Evolutionary conservation across 2,888 invertebrate genomes (phyloP).

Genomic region (Mystacides longicornis): DNA sequence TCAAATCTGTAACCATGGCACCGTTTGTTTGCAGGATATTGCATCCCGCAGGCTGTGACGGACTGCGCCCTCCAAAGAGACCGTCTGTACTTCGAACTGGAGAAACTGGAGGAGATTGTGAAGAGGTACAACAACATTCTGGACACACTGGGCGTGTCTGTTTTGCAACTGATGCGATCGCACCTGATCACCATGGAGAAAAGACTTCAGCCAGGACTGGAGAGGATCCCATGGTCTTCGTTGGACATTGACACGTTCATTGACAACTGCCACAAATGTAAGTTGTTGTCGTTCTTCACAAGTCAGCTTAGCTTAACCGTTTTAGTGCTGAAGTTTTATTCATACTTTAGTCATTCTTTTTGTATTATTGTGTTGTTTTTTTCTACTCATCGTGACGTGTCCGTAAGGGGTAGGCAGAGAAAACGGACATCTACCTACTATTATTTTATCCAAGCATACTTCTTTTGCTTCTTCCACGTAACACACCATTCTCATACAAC

Average conservation of each 20-base stretch:
- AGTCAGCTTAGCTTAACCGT: too few relatives aligned
- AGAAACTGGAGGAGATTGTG: constrained; percentile 53
- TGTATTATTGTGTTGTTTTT: too few relatives aligned
- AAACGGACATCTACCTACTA: too few relatives aligned
- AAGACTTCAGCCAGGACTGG: constrained; percentile 71
- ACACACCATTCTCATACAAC: too few relatives aligned
- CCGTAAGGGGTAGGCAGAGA: too few relatives aligned
- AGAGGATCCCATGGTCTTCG: constrained; percentile 80
- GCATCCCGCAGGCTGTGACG: constrained; percentile 43
- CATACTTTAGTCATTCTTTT: too few relatives aligned
- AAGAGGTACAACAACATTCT: constrained; percentile 58
- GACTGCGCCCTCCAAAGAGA: constrained; percentile 55
- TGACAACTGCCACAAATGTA: constrained; percentile 41
- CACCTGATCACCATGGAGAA: constrained; percentile 66
- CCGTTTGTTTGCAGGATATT: constrained; percentile 32
- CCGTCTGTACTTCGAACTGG: constrained; percentile 57
- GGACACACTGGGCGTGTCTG: constrained; percentile 59
- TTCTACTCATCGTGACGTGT: too few relatives aligned
- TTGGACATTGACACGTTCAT: constrained; percentile 72
- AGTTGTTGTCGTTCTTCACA: too few relatives aligned
- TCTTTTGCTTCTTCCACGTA: too few relatives aligned
- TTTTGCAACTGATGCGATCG: constrained; percentile 62
- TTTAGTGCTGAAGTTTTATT: too few relatives aligned
- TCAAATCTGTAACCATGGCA: not conserved
- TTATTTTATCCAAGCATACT: too few relatives aligned